These are phyloP conservation scores for Marmota monax DNA, from an alignment of 2,113 vertebrate species.

Conservation along the genomic window DNA sequence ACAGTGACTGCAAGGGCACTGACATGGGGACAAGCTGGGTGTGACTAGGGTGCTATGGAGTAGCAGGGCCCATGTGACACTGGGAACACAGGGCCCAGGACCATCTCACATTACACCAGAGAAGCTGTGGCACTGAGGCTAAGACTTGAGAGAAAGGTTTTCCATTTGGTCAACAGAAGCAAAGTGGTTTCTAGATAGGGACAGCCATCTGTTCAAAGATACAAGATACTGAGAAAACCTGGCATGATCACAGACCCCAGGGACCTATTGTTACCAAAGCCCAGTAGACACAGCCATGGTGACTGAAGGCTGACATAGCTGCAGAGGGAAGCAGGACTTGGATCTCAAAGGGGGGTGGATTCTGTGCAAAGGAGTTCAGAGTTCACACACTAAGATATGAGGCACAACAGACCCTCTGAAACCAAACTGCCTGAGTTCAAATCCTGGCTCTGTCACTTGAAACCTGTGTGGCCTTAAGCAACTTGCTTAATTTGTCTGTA, in stretches of 20 bases:
- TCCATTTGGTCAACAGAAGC: neutral
- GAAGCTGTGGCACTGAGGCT: neutral
- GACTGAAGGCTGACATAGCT: neutral
- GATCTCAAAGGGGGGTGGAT: neutral
- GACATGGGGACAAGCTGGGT: neutral
- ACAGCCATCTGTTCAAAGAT: neutral
- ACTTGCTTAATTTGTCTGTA: neutral
- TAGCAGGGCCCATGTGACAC: fast-evolving
- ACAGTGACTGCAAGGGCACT: neutral
- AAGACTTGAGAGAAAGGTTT: neutral
- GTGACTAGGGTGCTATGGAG: neutral
- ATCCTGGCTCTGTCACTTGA: neutral
- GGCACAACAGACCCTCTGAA: neutral
- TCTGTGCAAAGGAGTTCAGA: neutral
- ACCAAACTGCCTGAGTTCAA: neutral
- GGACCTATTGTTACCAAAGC: neutral
- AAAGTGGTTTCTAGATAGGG: neutral
- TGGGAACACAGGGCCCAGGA: neutral
- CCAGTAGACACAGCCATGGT: neutral
- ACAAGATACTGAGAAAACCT: neutral
- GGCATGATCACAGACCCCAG: fast-evolving
- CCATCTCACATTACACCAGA: neutral
- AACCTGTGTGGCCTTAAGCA: neutral
- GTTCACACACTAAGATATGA: neutral
- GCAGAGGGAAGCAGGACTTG: neutral